Evolutionary conservation across 1,140 invertebrate species (phyloP), one percentile per base, ranked within the genome.

Genomic region (Nasonia vitripennis): DNA sequence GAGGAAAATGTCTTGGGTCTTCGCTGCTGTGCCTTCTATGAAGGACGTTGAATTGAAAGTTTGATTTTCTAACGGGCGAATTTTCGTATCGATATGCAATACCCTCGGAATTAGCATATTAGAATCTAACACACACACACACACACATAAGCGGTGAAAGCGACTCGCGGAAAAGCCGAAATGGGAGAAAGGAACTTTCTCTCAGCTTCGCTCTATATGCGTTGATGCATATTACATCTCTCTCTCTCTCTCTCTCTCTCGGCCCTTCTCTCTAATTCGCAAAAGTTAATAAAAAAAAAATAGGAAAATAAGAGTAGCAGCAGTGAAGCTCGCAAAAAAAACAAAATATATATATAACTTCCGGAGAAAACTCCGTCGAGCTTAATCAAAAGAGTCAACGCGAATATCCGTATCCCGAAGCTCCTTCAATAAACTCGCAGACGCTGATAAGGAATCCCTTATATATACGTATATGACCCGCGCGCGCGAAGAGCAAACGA

Each of bases 381-480:
- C 37, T 75, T 75, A 75, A 34, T 68, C 31, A 78, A 71, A 79
- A 48, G 45, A 75, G 73, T 37, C 34, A 74, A 37, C 71, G 71
- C 73, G 73, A 75, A 75, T 75, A 45, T 75, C 3, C 17, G 12
- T 48, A 48, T 84, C 62, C 45, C 27, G 41, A 75, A 67, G 14
- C n/a, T 34, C 7, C 31, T 83, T 55, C 51, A 51, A 41, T 45
- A 70, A 86, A 48, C 31, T 75, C 80, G 62, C 10, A 51, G 48
- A 81, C 51, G 23, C 45, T 77, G 62, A 73, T 78, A 85, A 77
- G 79, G 75, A 84, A 75, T 85, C 79, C 62, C 48, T 78, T 70
- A 31, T 34, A 37, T 6, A 55, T 55, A 55, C 10, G 10, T 20
- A 55, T 55, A 55, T 55, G 1, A 14, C n/a, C 7, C 23, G 23